Evolutionary conservation across 2,888 invertebrate species (phyloP).

Genomic region (Ecliptopera silaceata): DNA sequence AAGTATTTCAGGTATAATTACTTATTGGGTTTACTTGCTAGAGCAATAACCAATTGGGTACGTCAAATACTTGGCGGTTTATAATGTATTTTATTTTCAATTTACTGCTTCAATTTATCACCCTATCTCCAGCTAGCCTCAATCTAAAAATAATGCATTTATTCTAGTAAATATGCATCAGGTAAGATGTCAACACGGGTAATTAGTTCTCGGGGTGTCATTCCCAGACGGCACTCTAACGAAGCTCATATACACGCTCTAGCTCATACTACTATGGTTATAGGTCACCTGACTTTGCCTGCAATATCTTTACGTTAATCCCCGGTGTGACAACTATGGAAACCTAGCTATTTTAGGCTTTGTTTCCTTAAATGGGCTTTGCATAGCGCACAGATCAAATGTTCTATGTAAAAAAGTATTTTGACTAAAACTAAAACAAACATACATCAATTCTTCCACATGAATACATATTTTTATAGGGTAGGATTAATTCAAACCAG

Average conservation of each 20-base stretch:
- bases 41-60: too few relatives aligned
- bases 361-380: too few relatives aligned
- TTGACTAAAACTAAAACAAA: not conserved
- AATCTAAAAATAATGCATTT: conserved; percentile 22
- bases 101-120: conserved; percentile 2
- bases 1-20: too few relatives aligned
- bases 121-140: not conserved
- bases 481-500: conserved; percentile 7
- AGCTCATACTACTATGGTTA: not conserved
- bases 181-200: conserved; percentile 65
- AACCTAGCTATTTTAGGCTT: too few relatives aligned
- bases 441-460: conserved; percentile 4
- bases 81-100: conserved; percentile 14
- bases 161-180: conserved; percentile 39
- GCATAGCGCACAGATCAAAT: too few relatives aligned
- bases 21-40: too few relatives aligned
- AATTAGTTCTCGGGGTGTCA: conserved; percentile 77
- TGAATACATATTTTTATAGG: not conserved
- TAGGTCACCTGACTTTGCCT: not conserved
- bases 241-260: conserved; percentile 54
- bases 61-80: not conserved
- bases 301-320: not conserved
- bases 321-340: not conserved
- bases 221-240: conserved; percentile 74
- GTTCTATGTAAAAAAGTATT: too few relatives aligned